A percentile compares a stretch with the other conserved stretches of the same genome.
Evolutionary conservation across 1,140 invertebrate genomes (phyloP).

Genomic region (Pentalonia nigronervosa): DNA sequence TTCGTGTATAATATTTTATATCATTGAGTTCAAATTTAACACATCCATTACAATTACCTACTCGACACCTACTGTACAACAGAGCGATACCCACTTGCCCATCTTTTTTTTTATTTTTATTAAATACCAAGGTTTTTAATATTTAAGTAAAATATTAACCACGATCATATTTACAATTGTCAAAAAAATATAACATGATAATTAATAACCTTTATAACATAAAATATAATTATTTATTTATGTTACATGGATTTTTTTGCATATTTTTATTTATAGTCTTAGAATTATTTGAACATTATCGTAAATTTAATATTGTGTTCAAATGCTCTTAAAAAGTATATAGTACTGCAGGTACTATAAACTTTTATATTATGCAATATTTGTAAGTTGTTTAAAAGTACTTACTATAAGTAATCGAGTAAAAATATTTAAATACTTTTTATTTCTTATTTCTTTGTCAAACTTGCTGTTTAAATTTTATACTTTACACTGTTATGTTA

Average conservation of each 20-base stretch:
- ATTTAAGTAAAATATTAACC: neutral
- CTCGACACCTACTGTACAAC: too few species aligned
- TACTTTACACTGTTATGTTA: neutral
- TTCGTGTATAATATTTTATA: too few species aligned
- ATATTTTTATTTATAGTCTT: neutral
- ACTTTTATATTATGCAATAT: neutral
- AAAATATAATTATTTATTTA: neutral
- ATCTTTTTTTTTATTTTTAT: too few species aligned
- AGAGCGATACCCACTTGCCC: too few species aligned
- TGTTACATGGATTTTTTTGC: neutral
- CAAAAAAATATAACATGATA: neutral
- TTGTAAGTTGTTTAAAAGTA: neutral
- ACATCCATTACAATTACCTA: too few species aligned
- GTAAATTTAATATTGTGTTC: neutral
- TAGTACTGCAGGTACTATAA: neutral
- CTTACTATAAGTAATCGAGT: neutral
- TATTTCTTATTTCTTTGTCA: neutral
- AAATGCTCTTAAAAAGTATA: neutral
- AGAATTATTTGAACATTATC: neutral
- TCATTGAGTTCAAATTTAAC: too few species aligned
- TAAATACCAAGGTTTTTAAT: neutral
- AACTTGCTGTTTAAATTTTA: neutral
- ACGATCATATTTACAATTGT: neutral
- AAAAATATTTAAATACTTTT: neutral
- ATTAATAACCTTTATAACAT: neutral